Base-by-base conservation (phyloP, 2,888 invertebrate genomes). In the Nemotelus pantherinus region DNA sequence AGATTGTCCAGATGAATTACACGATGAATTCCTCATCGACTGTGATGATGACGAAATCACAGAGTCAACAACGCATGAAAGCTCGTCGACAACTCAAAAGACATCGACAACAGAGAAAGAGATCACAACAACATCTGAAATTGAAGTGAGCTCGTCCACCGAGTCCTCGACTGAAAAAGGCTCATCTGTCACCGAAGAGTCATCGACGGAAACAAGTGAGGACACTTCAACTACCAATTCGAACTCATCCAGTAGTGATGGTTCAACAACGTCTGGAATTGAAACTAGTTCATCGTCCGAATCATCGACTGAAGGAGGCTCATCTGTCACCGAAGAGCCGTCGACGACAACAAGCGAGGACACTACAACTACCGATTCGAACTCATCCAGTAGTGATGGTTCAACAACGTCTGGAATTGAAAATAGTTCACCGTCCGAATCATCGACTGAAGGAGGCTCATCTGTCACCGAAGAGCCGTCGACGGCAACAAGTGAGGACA, bases 1-100 rank as follows among this genome's bases (percentile, higher is more conserved):
- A 3, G 65, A 65, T n/a, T 65, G 65, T 43, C 45, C 65, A 7
- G 65, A 65, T 39, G 3, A 3, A 9, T 63, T 41, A 3, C 5
- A 5, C 0, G 39, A 44, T 45, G 47, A 65, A 7, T 44, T 7
- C 5, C 50, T 25, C 3, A 45, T 65, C 2, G n/a, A 65, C n/a
- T 65, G 65, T 10, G 65, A 65, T 10, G 47, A 65, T 47, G 45
- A 65, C 25, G n/a, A 43, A 43, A 5, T 58, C 58, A n/a, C 58
- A 58, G 65, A 65, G 47, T 45, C 65, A 65, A 1, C 65, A 65
- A 5, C 25, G 25, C 25, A 25, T 1, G 1, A 25, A 25, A 58
- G 25, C 58, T n/a, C 63, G 9, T 3, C 63, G 41, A 65, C n/a
- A 10, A 65, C 65, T 45, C 4, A 44, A 2, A 65, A 45, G n/a